Evolutionary conservation across 1,140 invertebrate genomes (phyloP), one percentile per base, ranked within the genome.

Genomic region (Cyclina sinensis): DNA sequence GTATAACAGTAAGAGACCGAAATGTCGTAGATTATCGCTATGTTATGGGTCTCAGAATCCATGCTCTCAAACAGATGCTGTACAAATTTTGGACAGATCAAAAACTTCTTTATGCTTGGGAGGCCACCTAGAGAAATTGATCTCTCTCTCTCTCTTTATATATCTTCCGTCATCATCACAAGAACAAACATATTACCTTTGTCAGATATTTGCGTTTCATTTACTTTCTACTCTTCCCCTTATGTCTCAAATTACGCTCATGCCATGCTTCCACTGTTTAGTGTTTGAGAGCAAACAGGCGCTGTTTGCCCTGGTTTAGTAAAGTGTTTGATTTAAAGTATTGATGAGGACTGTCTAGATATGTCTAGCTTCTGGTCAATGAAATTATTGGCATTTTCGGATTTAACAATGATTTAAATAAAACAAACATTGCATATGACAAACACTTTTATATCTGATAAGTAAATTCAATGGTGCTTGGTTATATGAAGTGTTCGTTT

Each of bases 271-370:
- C 14, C 1, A 16, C 65, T 30, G 32, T 18, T 32, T 21, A 12
- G 30, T 70, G 65, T 70, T 11, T 48, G 46, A 54, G 24, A 16
- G 76, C 30, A 79, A 79, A 79, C 37, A 79, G 9, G 7, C 27
- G 9, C 76, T 18, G 51, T 18, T 79, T 79, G 21, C n/a, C 46
- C n/a, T 14, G 3, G 46, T 79, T 46, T 79, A 24, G 24, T 27
- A 14, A 1, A 21, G 37, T 54, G 48, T 79, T 79, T 79, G 76
- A 79, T 79, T 51, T 54, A 57, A 27, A 54, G n/a, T 79, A 24
- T 54, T 21, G 24, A 27, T 18, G 48, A 43, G 24, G 11, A 54
- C 48, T 7, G 16, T 18, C 46, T 21, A 21, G 39, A n/a, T 18
- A 32, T 54, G 46, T 79, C 76, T 30, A 27, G 30, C 46, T 79